A percentile compares a stretch with the other conserved stretches of the same genome.
phyloP scores from a whole-genome alignment of 35 echinoderm and acorn worm genomes.

The Apostichopus parvimensis region DNA sequence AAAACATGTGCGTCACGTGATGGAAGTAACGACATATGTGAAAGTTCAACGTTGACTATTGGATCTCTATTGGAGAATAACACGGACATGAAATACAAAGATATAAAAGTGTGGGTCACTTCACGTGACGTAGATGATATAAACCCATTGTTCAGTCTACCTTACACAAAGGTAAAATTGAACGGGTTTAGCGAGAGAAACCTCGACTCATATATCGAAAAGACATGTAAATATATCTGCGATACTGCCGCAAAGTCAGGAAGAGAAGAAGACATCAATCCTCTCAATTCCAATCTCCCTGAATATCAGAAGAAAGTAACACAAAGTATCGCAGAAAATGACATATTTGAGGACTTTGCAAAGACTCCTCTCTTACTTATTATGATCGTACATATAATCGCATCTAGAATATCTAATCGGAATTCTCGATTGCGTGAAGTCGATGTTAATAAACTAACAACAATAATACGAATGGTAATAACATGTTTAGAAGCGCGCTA shows the following conservation, averaged over 20 bases:
- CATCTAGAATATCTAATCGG: not conserved
- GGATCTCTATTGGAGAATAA: not conserved
- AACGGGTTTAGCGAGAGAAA: not conserved
- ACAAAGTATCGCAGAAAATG: not conserved
- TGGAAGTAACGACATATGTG: not conserved
- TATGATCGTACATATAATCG: constrained; percentile 27
- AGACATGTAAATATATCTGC: not conserved
- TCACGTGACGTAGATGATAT: constrained; percentile 22
- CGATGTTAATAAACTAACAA: constrained; percentile 12
- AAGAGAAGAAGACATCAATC: not conserved
- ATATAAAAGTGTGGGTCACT: constrained; percentile 17
- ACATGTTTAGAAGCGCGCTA: constrained; percentile 33
- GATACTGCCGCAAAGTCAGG: too few species aligned
- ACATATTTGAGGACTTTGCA: constrained; percentile 17
- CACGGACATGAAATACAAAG: not conserved
- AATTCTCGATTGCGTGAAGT: not conserved
- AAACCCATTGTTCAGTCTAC: not conserved
- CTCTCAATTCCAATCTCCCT: not conserved
- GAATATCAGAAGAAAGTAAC: not conserved
- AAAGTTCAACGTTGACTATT: not conserved
- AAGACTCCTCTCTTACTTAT: constrained; percentile 37
- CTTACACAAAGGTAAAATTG: constrained; percentile 16
- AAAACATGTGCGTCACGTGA: not conserved
- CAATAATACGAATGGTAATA: constrained; percentile 30
- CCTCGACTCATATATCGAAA: not conserved